Base-by-base conservation (phyloP, 37 sponge, comb jelly and placozoan species). In the Cladorhizidae sp. region DNA sequence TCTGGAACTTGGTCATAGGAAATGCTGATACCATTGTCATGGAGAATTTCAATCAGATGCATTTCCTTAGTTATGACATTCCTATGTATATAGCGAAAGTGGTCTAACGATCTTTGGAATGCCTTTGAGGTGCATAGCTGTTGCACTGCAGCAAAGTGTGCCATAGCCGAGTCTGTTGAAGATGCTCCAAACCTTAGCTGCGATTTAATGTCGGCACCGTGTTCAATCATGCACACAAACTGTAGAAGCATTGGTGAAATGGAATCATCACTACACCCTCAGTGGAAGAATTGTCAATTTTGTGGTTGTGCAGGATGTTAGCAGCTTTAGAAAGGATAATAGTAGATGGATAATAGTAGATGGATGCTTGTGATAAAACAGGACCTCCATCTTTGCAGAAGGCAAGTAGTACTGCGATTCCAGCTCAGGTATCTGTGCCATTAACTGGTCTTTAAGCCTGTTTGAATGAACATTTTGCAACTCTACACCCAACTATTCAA, bases 1-100 rank as follows among this genome's bases (percentile, higher is more conserved):
- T 61, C 57, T 42, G 74, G 51, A 28, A 83, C 75, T 71, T 75
- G 75, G 75, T 73, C 75, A 74, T 83, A 83, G 40, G 83, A 83
- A 61, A 83, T 74, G 51, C 74, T 57, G 40, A 83, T 54, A 15
- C 83, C 83, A 35, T 52, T 12, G 72, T n/a, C n/a, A 37, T 54
- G 72, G 1, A 83, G 63, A 45, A 40, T 59, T 37, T 83, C 83
- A 41, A 83, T 49, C 43, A 83, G 55, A 32, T 73, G 42, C 12
- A 64, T 45, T 42, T 83, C 74, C 15, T 75, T 56, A 17, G 75
- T 83, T 5, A 52, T 25, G 32, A 73, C 72, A 70, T 72, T 61
- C 63, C 41, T 54, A 17, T 12, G 17, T 17, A 54, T 20, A 20
- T 17, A 54, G 55, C 17, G 55, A 54, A 54, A 54, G 55, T 12